Base-by-base conservation (phyloP, 1,140 invertebrate species). In the Leptonema lineaticorne region DNA sequence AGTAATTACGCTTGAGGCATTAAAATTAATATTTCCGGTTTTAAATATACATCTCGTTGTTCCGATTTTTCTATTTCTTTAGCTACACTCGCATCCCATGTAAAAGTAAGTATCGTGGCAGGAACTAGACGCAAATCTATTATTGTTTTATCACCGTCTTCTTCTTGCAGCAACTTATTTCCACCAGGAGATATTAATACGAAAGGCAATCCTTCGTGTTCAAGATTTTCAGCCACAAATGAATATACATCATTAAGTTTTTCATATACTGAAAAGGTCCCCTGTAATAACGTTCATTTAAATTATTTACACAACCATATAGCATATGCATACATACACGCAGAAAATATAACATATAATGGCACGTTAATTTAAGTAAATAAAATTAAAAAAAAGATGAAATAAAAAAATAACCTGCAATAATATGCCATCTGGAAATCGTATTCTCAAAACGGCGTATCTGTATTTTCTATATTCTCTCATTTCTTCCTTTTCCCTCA, bases 401-500 rank as follows among this genome's bases (percentile, higher is more conserved):
- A n/a, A n/a, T n/a, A n/a, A n/a, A n/a, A n/a, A n/a, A n/a, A n/a
- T n/a, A 77, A 91, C 91, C 80, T 92, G 93, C 56, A 95, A 78
- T 63, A 92, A 85, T 66, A 93, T 85, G 7, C 90, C 90, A 83
- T 97, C 92, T 0, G 95, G 94, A 78, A 97, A 95, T 57, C 91
- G 85, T 65, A 97, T 85, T 71, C 95, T 79, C 50, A 97, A 89
- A 1, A 96, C 79, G 5, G 90, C 86, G 76, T 90, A 98, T 74
- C 90, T 90, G 77, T 97, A 97, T 78, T 90, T 90, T 63, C 88
- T 84, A 73, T 91, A 84, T 75, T 91, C 90, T 59, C 89, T 80
- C 66, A 88, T 76, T 77, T 94, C 92, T 56, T 95, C 91, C 74
- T 90, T 90, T 78, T 97, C 94, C 11, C 94, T 78, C 92, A 97